Percentiles rank a stretch among this genome's conserved stretches.
phyloP scores from a whole-genome alignment of 2,797 vertebrate genomes.

The Artibeus jamaicensis region DNA sequence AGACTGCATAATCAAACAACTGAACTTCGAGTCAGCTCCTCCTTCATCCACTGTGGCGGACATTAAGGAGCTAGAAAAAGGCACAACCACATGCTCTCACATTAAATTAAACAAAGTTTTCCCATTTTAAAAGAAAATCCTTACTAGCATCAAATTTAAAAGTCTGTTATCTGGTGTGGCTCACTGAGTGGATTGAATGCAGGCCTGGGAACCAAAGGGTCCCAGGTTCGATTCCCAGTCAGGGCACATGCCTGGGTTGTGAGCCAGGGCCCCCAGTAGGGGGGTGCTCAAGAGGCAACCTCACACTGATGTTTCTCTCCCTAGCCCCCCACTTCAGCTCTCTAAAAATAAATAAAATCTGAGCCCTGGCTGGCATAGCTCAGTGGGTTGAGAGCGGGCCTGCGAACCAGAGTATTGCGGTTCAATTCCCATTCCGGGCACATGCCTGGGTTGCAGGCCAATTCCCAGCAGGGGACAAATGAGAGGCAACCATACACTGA shows the following conservation, averaged over 20 bases:
- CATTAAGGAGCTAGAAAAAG: neutral
- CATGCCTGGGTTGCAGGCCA: too few relatives aligned
- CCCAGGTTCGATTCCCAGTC: neutral
- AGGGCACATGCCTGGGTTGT: neutral
- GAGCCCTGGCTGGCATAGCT: too few relatives aligned
- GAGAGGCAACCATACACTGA: too few relatives aligned
- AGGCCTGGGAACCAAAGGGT: neutral
- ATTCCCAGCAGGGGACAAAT: too few relatives aligned
- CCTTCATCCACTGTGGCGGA: neutral
- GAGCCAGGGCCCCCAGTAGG: too few relatives aligned
- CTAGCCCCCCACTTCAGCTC: too few relatives aligned
- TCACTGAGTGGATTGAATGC: neutral
- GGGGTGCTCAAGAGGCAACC: neutral
- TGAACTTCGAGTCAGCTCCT: neutral
- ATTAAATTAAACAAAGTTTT: constrained; percentile 14
- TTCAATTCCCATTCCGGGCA: too few relatives aligned
- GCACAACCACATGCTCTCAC: neutral
- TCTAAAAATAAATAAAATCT: neutral
- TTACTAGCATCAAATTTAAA: constrained; percentile 36
- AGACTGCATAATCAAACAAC: constrained; percentile 6
- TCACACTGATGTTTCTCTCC: neutral
- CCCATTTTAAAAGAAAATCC: constrained; percentile 5
- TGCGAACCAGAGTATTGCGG: too few relatives aligned
- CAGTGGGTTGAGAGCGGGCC: too few relatives aligned
- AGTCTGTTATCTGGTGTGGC: neutral